Evolutionary conservation across 2,888 invertebrate species (phyloP).

Genomic region (Aporophyla nigra): DNA sequence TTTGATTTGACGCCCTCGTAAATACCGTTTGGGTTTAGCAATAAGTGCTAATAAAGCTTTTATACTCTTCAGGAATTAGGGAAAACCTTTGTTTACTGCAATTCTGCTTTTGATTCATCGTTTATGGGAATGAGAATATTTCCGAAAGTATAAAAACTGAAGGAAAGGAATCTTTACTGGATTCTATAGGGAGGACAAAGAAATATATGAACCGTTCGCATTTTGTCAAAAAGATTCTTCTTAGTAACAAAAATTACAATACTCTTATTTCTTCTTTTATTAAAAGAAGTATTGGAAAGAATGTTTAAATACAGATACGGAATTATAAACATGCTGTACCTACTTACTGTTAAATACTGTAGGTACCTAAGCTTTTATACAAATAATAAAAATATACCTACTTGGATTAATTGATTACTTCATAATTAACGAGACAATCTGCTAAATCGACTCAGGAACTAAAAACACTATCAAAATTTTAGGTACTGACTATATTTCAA

Average conservation of each 20-base stretch:
- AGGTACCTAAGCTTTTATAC: no score
- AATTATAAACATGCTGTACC: not conserved
- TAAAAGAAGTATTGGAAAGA: not conserved
- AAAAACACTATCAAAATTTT: no score
- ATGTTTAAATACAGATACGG: not conserved
- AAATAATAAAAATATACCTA: no score
- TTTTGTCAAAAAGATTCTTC: not conserved
- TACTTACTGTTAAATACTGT: conserved; percentile 17
- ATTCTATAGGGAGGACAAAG: not conserved
- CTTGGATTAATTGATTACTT: no score
- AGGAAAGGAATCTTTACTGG: not conserved
- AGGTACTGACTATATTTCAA: no score
- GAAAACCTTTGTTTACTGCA: not conserved
- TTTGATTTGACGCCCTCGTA: conserved; percentile 44
- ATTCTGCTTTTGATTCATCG: not conserved
- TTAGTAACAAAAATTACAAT: not conserved
- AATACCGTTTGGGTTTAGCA: conserved; percentile 34
- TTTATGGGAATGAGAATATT: not conserved
- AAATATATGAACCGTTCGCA: not conserved
- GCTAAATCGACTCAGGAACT: no score
- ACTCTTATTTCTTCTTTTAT: not conserved
- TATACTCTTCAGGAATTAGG: not conserved
- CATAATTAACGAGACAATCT: no score
- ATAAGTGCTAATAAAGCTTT: conserved; percentile 11
- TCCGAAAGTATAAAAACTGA: not conserved